Evolutionary conservation across 2,797 vertebrate species (phyloP), one percentile per base, ranked within the genome.

Genomic region (Semotilus atromaculatus): DNA sequence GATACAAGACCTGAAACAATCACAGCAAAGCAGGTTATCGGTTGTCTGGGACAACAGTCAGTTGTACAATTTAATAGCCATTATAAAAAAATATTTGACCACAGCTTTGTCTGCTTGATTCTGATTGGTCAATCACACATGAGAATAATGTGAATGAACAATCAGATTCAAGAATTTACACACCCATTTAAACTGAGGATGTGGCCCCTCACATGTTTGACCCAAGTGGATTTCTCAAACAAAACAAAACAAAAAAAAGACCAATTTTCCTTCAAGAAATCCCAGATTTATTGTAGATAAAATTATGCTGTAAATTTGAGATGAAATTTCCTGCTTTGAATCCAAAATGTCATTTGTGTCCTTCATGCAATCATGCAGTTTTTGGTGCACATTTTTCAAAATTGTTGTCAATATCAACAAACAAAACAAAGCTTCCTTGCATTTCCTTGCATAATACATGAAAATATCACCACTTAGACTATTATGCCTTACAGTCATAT

Each of bases 151-250:
- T 0, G 0, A 26, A 10, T 6, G 36, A 76, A 53, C 34, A 58
- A 77, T 40, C 34, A 76, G 74, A 58, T 58, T 58, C 8, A n/a
- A 58, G 74, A 16, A 26, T n/a, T n/a, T n/a, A n/a, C n/a, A n/a
- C 13, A 3, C n/a, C n/a, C 40, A 31, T 19, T 73, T 9, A 48
- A 73, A 29, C n/a, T 29, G 9, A 73, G 16, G 8, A 31, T 18
- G 26, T 31, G n/a, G 8, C n/a, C 29, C 43, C 16, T 10, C n/a
- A 19, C 10, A 48, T 19, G 3, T 45, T 45, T 72, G 7, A 71
- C 4, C 7, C 26, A 45, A 45, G 40, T 45, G 7, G 7, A 29
- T 48, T 72, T 18, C 45, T 16, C 4, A 26, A 43, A 23, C 2
- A 9, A 18, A 26, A n/a, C 14, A 7, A 9, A 29, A 26, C 0